Base-by-base conservation (phyloP, 2,113 vertebrate genomes). In the Aptenodytes forsteri region DNA sequence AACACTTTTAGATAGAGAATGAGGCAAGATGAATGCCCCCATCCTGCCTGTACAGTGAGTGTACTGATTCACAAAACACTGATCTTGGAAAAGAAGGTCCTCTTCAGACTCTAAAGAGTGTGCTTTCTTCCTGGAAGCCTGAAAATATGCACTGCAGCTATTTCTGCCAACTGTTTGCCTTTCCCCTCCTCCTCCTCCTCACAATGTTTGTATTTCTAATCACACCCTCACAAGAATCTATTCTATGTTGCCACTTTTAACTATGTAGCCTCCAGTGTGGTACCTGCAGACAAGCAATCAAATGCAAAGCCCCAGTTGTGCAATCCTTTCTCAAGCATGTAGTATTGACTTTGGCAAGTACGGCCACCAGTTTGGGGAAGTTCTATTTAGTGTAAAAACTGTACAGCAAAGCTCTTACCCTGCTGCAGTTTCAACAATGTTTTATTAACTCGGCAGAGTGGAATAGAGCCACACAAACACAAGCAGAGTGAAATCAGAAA, bases 191-290 rank as follows among this genome's bases (percentile, higher is more conserved):
- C 88, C 85, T 87, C 66, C 87, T 93, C 61, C 90, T 83, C 8
- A 1, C 81, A 93, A 64, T 80, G 91, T 94, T 97, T 97, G 93
- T 67, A 91, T 87, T 95, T 94, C 89, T 97, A 97, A 96, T 94
- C 93, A 95, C 94, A 96, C 91, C 89, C 96, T 96, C 62, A 52
- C 87, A 94, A 82, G 77, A 95, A 95, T 90, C 89, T 92, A 52
- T 89, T 92, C 75, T 88, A 80, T 83, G 95, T 80, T 90, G 90
- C 76, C 70, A 85, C 73, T 93, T 95, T 97, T 97, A 96, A 96
- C 94, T 80, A 7, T 80, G 78, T 58, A 94, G 61, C 30, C 32
- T 77, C 92, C 87, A 54, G 81, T 30, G 54, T 56, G 90, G 83
- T 90, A 92, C 85, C 69, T 50, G 91, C 14, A 85, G 89, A 56